These are phyloP conservation scores for Monochamus alternatus DNA, from an alignment of 2,888 invertebrate species.

Conservation along the genomic window DNA sequence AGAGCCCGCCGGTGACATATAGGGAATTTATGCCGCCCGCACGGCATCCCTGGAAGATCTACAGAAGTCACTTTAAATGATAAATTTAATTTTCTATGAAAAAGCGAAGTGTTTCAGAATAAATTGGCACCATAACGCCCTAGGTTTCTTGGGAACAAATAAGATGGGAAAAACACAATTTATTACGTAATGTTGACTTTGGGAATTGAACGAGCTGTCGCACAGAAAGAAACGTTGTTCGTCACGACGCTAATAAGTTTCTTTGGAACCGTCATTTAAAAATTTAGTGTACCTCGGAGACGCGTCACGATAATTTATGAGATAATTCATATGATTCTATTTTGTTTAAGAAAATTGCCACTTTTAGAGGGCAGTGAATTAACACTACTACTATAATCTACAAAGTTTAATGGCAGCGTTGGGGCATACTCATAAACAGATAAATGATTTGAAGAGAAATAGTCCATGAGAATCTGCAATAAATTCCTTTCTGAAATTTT, in stretches of 20 bases:
- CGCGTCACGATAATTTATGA: too few species aligned
- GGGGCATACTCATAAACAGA: too few species aligned
- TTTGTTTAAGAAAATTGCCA: too few species aligned
- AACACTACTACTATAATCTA: too few species aligned
- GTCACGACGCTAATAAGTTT: background rate
- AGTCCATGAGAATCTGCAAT: too few species aligned
- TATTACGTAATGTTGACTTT: conserved; percentile 11
- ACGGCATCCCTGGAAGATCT: background rate
- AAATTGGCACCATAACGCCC: conserved; percentile 3
- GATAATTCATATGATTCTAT: too few species aligned
- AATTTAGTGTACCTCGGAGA: background rate
- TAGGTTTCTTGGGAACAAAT: conserved; percentile 5
- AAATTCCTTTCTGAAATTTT: too few species aligned
- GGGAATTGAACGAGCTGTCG: conserved; percentile 10
- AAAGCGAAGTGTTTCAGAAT: conserved; percentile 13
- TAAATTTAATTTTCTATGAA: conserved; percentile 17
- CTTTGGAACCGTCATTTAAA: background rate
- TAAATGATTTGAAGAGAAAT: too few species aligned
- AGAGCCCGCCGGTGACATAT: conserved; percentile 8
- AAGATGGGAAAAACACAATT: conserved; percentile 7
- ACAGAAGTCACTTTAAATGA: conserved; percentile 7
- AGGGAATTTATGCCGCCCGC: conserved; percentile 3
- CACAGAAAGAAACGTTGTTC: background rate
- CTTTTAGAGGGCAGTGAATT: too few species aligned
- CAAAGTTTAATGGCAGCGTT: too few species aligned